Evolutionary conservation across 2,797 vertebrate species (phyloP).

Genomic region (Nasua narica): DNA sequence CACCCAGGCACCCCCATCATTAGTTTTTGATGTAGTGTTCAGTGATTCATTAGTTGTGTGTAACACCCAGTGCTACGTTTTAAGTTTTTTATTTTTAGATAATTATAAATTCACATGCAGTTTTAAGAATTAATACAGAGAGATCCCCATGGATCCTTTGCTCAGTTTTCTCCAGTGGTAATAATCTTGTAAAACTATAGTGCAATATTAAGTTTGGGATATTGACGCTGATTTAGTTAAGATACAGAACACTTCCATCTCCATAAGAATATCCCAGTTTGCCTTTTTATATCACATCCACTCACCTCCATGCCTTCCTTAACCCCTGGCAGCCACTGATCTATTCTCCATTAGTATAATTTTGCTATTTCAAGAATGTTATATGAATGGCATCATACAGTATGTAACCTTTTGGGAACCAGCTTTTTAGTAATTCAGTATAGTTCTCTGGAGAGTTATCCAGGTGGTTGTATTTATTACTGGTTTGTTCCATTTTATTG

Average conservation of each 20-base stretch:
- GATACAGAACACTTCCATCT: not conserved
- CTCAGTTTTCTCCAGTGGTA: not conserved
- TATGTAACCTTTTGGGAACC: not conserved
- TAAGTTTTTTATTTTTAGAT: not conserved
- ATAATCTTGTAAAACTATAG: not conserved
- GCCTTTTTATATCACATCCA: not conserved
- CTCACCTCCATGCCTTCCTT: not conserved
- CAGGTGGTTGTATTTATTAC: not conserved
- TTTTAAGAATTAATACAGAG: not conserved
- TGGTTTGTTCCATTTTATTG: not conserved
- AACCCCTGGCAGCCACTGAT: not conserved
- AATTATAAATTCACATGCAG: not conserved
- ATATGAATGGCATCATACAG: not conserved
- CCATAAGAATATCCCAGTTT: not conserved
- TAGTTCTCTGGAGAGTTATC: not conserved
- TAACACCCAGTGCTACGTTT: not conserved
- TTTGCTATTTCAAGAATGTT: conserved; percentile 15
- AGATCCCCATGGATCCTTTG: not conserved
- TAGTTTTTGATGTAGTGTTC: no score
- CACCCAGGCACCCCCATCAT: no score
- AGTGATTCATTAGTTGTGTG: no score
- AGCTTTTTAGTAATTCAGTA: not conserved
- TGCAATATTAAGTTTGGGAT: not conserved
- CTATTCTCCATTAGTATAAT: not conserved
- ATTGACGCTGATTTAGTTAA: not conserved